Conservation (phyloP, 2,888 invertebrate genomes). For the Scaptomyza caliginosa region DNA sequence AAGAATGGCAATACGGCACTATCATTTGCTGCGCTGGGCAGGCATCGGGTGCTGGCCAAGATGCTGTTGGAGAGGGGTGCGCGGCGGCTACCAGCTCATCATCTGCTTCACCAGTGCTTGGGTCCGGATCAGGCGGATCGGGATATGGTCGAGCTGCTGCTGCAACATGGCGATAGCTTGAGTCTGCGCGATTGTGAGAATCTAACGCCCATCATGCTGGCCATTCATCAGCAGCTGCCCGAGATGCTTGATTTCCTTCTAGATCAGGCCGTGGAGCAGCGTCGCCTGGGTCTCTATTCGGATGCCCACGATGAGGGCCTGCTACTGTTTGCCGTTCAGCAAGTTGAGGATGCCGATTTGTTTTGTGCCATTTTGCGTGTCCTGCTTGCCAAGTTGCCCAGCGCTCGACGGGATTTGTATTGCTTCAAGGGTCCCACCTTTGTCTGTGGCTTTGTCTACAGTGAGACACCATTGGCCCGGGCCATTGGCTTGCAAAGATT, state of each 20-base stretch:
- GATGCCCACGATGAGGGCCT: constrained; percentile 77
- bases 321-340: constrained; percentile 79
- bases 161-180: constrained; percentile 79
- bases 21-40: constrained; percentile 75
- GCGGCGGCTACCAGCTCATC: constrained; percentile 88
- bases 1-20: constrained; percentile 85
- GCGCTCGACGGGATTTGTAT: constrained; percentile 57
- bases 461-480: constrained; percentile 88
- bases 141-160: constrained; percentile 77
- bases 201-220: constrained; percentile 89
- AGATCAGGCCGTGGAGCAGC: constrained; percentile 73
- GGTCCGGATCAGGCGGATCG: constrained; percentile 85
- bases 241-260: constrained; percentile 87
- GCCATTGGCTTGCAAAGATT: constrained; percentile 84
- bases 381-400: constrained; percentile 85
- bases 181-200: constrained; percentile 84
- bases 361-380: constrained; percentile 76
- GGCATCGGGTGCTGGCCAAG: constrained; percentile 71
- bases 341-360: constrained; percentile 62
- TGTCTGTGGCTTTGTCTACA: constrained; percentile 79
- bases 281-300: constrained; percentile 39
- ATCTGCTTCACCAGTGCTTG: constrained; percentile 88
- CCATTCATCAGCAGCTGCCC: constrained; percentile 88
- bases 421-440: constrained; percentile 85
- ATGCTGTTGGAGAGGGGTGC: constrained; percentile 87